These are phyloP conservation scores for Apistogramma diplotaenia DNA, from an alignment of 2,113 vertebrate species.

Conservation along the genomic window DNA sequence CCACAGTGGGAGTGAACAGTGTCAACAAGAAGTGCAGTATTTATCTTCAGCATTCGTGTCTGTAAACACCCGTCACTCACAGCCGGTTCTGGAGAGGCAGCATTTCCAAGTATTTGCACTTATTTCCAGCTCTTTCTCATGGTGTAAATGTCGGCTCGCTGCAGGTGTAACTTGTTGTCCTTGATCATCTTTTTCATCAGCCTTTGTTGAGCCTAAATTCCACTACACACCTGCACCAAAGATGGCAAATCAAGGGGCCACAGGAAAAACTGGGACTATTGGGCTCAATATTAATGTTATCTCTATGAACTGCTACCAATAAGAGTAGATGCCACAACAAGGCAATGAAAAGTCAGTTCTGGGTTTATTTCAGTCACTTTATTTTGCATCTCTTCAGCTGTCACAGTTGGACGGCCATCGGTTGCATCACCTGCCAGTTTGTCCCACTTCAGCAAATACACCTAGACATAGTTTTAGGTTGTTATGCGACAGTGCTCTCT, in stretches of 20 bases:
- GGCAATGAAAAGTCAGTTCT: no score
- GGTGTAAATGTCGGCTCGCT: no score
- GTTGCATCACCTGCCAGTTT: no score
- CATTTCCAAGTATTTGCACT: background rate
- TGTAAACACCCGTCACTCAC: background rate
- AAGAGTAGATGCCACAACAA: no score
- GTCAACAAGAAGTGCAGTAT: accelerated
- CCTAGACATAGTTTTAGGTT: background rate
- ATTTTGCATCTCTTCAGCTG: no score
- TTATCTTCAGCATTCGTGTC: background rate
- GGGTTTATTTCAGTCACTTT: no score
- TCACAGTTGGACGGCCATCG: no score
- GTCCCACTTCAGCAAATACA: no score
- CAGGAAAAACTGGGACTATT: no score
- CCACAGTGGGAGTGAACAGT: background rate
- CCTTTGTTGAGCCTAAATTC: slow-evolving; percentile 13
- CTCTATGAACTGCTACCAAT: no score
- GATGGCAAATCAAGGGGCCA: no score
- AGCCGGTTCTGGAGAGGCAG: background rate
- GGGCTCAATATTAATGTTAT: no score
- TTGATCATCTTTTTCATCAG: background rate
- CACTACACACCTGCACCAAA: background rate
- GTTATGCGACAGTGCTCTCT: background rate
- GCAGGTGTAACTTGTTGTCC: background rate
- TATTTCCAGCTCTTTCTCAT: background rate